Evolutionary conservation across 2,797 vertebrate species (phyloP).

Genomic region (Phaenicophaeus curvirostris): DNA sequence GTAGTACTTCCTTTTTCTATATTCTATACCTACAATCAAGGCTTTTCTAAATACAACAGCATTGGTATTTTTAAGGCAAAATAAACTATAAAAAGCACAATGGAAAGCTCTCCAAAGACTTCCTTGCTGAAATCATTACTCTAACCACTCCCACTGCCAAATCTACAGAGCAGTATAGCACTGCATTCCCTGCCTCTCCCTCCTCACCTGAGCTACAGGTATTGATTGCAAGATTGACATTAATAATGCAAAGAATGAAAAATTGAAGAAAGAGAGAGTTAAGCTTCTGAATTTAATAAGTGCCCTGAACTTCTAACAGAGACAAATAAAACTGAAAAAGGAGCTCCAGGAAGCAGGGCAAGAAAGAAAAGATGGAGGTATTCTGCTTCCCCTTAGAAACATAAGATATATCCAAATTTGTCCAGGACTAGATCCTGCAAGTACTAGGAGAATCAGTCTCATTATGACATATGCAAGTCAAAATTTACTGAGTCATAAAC

Average conservation of each 20-base stretch:
- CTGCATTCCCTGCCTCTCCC: background rate
- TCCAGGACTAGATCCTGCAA: background rate
- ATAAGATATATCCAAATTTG: accelerated
- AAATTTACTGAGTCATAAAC: background rate
- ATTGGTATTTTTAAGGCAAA: background rate
- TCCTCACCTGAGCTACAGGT: background rate
- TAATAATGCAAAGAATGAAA: background rate
- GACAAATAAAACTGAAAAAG: background rate
- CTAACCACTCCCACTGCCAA: background rate
- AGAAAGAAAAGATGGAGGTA: background rate
- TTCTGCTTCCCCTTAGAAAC: background rate
- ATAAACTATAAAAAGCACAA: background rate
- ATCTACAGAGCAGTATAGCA: background rate
- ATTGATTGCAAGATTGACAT: background rate
- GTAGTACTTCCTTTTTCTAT: background rate
- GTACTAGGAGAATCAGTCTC: background rate
- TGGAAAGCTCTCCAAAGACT: background rate
- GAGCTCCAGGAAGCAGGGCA: background rate
- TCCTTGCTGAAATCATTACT: background rate
- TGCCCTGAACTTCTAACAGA: background rate
- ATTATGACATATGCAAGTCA: accelerated
- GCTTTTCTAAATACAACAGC: background rate
- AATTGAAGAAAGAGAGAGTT: background rate
- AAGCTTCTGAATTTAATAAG: background rate
- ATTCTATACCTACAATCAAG: background rate